phyloP scores from a whole-genome alignment of 2,888 invertebrate species.

The Acholoe squamosa region DNA sequence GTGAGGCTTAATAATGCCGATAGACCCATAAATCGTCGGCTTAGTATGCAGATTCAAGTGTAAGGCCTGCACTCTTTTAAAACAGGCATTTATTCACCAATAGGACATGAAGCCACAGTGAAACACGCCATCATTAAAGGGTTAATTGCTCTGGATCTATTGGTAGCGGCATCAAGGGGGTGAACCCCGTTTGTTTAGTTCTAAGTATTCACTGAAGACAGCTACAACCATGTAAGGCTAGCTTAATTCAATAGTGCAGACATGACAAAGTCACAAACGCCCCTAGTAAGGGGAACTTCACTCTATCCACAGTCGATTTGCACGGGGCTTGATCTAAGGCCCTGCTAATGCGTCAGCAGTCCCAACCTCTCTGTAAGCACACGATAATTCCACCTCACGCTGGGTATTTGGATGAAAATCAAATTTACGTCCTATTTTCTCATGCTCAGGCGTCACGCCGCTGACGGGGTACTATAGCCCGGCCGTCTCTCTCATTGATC shows the following conservation, averaged over 20 bases:
- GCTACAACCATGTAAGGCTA: background rate
- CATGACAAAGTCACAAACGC: no score
- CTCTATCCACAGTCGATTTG: background rate
- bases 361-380: background rate
- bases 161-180: no score
- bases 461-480: background rate
- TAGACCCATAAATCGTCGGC: no score
- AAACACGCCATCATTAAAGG: no score
- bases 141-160: no score
- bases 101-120: no score
- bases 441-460: background rate
- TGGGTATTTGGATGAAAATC: constrained; percentile 11
- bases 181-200: no score
- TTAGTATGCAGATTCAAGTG: no score
- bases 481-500: background rate
- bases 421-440: constrained; percentile 22
- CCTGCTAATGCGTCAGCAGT: background rate
- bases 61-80: no score
- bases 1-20: no score
- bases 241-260: background rate
- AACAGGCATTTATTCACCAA: no score
- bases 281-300: background rate
- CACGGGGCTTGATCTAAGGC: background rate
- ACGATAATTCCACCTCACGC: background rate
- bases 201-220: background rate